These are phyloP conservation scores for Xiphophorus hellerii DNA, from an alignment of 2,113 vertebrate genomes.

Conservation along the genomic window DNA sequence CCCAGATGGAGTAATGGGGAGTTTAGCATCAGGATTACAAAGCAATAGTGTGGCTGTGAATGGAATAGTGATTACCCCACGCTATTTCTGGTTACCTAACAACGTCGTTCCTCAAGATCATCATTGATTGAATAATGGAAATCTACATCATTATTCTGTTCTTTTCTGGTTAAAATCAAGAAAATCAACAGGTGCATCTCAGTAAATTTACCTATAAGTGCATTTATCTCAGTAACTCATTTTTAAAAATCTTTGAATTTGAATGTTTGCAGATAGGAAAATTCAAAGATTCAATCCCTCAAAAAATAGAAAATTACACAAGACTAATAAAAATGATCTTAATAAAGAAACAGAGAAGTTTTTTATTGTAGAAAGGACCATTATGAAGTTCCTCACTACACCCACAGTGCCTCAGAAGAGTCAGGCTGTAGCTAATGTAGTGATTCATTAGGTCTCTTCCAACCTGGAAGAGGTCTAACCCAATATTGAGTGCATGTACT, in stretches of 20 bases:
- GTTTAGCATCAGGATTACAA: slow-evolving; percentile 98
- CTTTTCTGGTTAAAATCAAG: background rate
- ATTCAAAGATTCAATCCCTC: background rate
- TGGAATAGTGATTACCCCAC: slow-evolving; percentile 88
- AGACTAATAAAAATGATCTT: background rate
- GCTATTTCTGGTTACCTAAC: slow-evolving; percentile 82
- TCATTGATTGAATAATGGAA: background rate
- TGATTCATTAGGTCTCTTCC: background rate
- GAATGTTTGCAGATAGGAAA: background rate
- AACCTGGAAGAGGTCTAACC: background rate
- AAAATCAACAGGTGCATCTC: background rate
- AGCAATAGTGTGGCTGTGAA: slow-evolving; percentile 91
- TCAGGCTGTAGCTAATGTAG: background rate
- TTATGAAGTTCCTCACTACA: background rate
- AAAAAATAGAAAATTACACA: background rate
- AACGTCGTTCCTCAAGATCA: slow-evolving; percentile 62
- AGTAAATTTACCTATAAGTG: background rate
- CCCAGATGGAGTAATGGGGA: slow-evolving; percentile 95
- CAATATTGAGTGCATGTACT: background rate
- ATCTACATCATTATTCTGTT: background rate
- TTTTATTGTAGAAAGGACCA: background rate
- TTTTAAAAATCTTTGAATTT: background rate
- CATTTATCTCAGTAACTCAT: background rate
- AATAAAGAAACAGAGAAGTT: background rate
- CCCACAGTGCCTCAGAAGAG: background rate